These are phyloP conservation scores for Gonocerus acuteangulatus DNA, from an alignment of 2,888 invertebrate species.

Conservation along the genomic window DNA sequence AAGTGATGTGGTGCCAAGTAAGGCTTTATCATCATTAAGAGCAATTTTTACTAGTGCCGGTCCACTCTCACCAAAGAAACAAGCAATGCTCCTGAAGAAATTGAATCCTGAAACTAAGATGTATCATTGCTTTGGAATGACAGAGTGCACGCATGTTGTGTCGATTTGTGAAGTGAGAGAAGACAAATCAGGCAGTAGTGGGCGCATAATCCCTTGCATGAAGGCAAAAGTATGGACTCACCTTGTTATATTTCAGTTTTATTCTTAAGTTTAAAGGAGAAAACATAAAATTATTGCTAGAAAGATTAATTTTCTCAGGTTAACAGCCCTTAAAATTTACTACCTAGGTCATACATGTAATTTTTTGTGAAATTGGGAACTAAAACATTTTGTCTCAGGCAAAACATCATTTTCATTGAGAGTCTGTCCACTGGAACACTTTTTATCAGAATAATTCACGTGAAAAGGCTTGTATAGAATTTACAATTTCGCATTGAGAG, in stretches of 20 bases:
- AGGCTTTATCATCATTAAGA: conserved; percentile 44
- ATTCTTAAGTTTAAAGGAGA: no score
- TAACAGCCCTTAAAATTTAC: no score
- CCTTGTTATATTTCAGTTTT: background rate
- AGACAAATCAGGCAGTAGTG: conserved; percentile 29
- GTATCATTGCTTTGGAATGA: conserved; percentile 31
- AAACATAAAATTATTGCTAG: no score
- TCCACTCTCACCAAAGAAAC: conserved; percentile 1
- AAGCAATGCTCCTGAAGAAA: conserved; percentile 14
- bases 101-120: conserved; percentile 16
- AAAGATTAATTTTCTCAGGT: no score
- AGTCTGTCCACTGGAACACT: no score
- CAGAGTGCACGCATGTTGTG: conserved; percentile 27
- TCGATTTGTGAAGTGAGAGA: conserved; percentile 16
- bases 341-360: no score
- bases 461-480: no score
- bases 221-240: conserved; percentile 22
- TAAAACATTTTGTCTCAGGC: no score
- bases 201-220: conserved; percentile 9
- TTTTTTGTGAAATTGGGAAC: no score
- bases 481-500: no score
- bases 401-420: no score
- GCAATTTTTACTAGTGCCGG: conserved; percentile 43
- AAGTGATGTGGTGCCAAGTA: conserved; percentile 39
- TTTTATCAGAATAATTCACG: no score